These are phyloP conservation scores for Dendrocopos noguchii DNA, from an alignment of 2,113 vertebrate species.

Conservation along the genomic window DNA sequence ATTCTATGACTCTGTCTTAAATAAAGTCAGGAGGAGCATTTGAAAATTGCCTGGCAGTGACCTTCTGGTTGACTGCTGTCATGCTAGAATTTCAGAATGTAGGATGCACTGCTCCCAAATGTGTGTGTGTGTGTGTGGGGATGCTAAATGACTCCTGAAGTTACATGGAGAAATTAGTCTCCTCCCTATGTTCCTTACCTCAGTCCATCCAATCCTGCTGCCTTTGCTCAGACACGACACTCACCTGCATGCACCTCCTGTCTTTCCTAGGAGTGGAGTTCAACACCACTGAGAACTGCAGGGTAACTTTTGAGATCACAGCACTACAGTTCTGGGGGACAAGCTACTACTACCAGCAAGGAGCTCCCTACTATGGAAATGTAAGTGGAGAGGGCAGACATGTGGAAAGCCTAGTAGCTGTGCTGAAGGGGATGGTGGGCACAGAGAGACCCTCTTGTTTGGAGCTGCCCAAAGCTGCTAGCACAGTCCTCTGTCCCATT, in stretches of 20 bases:
- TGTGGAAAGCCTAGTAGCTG: neutral
- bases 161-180: neutral
- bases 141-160: neutral
- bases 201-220: neutral
- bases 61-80: neutral
- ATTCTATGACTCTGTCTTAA: neutral
- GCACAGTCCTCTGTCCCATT: neutral
- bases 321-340: slow-evolving; percentile 28
- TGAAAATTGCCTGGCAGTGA: neutral
- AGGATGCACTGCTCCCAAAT: neutral
- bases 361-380: slow-evolving; percentile 60
- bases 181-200: neutral
- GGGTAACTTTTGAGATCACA: slow-evolving; percentile 41
- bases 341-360: slow-evolving; percentile 58
- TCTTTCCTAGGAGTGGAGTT: slow-evolving; percentile 45
- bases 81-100: neutral
- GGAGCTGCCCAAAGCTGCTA: neutral
- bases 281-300: slow-evolving; percentile 33
- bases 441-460: neutral
- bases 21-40: neutral
- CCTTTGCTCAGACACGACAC: neutral
- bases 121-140: too few species aligned
- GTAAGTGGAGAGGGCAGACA: slow-evolving; percentile 29
- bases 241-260: neutral
- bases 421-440: neutral